Base-by-base conservation (phyloP, 2,888 invertebrate genomes). In the Parnassius smintheus region DNA sequence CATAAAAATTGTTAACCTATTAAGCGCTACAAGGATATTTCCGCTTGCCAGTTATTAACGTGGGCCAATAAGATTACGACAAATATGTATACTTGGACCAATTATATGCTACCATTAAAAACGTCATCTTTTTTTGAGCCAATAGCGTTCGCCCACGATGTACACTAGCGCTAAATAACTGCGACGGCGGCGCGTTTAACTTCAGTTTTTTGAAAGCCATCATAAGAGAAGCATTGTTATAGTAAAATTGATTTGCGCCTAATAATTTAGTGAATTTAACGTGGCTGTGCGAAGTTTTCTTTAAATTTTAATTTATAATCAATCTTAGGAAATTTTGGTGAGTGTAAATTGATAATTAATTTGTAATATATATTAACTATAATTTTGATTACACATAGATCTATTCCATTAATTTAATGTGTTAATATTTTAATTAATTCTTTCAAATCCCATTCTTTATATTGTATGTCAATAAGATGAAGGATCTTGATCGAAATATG, bases 21-120 rank as follows among this genome's bases (percentile, higher is more conserved):
- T 65, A 66, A 63, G 66, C 62, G 60, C 53, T 57, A 49, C 56
- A 50, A 64, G 48, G 48, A 55, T 54, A 61, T 61, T 61, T 56
- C 52, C 54, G 61, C 64, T 66, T 69, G 76, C 85, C 83, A 86
- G 80, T 83, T 77, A 85, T 70, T 79, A 86, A 94, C 95, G 94
- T 95, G 95, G 94, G 94, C 95, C 95, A 95, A 95, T 95, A 68
- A 74, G 55, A 72, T 70, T 44, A 53, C 78, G 94, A 93, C 95
- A 94, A 93, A 94, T 93, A 88, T 83, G 73, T 83, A 72, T 45
- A 77, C 73, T 70, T 76, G 78, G 78, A 70, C 93, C 93, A 93
- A 94, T 93, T 69, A 74, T 25, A 64, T 66, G 4, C 10, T 66
- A 70, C 59, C 76, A 78, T 72, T 48, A 60, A 72, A 75, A 72